Evolutionary conservation across 2,797 vertebrate species (phyloP).

Genomic region (Odontamblyopus rebecca): DNA sequence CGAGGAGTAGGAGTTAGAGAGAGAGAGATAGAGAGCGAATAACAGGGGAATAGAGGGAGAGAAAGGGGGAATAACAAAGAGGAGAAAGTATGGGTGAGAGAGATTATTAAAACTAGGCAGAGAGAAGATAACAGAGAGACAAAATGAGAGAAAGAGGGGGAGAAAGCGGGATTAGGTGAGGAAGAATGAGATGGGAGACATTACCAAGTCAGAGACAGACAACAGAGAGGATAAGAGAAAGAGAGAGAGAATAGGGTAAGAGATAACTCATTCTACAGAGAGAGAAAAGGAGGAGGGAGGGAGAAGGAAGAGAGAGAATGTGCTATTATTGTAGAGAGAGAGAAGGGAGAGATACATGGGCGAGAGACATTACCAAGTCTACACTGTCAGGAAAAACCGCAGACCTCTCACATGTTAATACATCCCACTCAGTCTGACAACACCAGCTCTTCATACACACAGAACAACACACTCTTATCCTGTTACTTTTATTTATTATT

Average conservation of each 20-base stretch:
- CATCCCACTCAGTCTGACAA: slow-evolving; percentile 42
- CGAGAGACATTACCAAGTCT: slow-evolving; percentile 69
- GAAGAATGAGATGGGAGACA: no score
- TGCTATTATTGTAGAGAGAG: slow-evolving; percentile 1
- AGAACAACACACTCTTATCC: slow-evolving; percentile 34
- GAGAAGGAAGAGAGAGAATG: not conserved
- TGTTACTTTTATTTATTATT: slow-evolving; percentile 37
- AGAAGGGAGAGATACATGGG: slow-evolving; percentile 28
- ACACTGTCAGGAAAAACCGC: slow-evolving; percentile 66
- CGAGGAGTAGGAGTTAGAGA: not conserved
- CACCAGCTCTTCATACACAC: slow-evolving; percentile 22
- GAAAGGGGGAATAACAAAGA: slow-evolving; percentile 6
- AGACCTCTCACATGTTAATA: slow-evolving; percentile 60
- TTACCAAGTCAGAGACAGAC: not conserved
- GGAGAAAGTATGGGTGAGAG: slow-evolving; percentile 29
- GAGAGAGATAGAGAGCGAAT: slow-evolving; percentile 15
- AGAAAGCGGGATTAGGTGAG: slow-evolving; percentile 18
- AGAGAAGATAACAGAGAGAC: not conserved
- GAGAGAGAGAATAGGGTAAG: slow-evolving; percentile 22
- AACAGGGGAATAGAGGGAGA: not conserved
- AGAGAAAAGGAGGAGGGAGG: not conserved
- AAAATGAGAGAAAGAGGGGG: slow-evolving; percentile 12
- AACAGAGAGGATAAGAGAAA: not conserved
- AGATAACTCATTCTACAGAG: not conserved
- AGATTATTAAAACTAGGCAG: no score